phyloP scores from a whole-genome alignment of 2,888 invertebrate genomes.

The Drosophila mulleri region DNA sequence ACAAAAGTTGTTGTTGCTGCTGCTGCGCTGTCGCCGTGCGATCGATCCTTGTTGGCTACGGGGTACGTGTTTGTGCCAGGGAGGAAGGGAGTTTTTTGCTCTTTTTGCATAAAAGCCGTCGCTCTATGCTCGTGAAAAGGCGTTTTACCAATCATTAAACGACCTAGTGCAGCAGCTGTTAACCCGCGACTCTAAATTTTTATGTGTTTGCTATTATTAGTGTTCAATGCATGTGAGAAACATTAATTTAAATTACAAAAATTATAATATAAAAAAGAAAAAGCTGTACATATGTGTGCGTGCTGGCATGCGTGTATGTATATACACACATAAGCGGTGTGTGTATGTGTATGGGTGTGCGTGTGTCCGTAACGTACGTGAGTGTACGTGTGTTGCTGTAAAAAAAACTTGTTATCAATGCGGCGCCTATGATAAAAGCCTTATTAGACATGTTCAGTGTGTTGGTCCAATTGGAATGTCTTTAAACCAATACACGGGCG shows the following conservation, averaged over 20 bases:
- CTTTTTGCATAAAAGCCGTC: slow-evolving; percentile 76
- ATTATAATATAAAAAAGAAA: slow-evolving; percentile 64
- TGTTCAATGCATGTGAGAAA: slow-evolving; percentile 51
- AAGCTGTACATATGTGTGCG: slow-evolving; percentile 60
- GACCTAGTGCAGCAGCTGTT: slow-evolving; percentile 62
- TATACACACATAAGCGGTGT: slow-evolving; percentile 37
- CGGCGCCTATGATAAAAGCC: slow-evolving; percentile 77
- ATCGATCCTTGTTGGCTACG: slow-evolving; percentile 70
- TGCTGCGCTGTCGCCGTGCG: slow-evolving; percentile 73
- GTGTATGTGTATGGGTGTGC: slow-evolving; percentile 27
- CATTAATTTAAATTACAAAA: slow-evolving; percentile 51
- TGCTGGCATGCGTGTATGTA: slow-evolving; percentile 60
- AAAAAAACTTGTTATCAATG: slow-evolving; percentile 77
- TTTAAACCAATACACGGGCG: slow-evolving; percentile 37
- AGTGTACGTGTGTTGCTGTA: slow-evolving; percentile 56
- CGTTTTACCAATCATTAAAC: slow-evolving; percentile 47
- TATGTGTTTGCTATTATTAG: slow-evolving; percentile 47
- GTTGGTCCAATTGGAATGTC: slow-evolving; percentile 63
- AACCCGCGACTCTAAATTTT: slow-evolving; percentile 32
- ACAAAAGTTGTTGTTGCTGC: slow-evolving; percentile 71
- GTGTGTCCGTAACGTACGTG: slow-evolving; percentile 20
- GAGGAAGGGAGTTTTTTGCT: slow-evolving; percentile 61
- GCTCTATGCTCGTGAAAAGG: slow-evolving; percentile 61
- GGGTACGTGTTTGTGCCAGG: slow-evolving; percentile 65
- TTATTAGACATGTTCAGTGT: slow-evolving; percentile 73